Evolutionary conservation across 2,797 vertebrate genomes (phyloP), one percentile per base, ranked within the genome.

Genomic region (Melanotaenia maccullochi): DNA sequence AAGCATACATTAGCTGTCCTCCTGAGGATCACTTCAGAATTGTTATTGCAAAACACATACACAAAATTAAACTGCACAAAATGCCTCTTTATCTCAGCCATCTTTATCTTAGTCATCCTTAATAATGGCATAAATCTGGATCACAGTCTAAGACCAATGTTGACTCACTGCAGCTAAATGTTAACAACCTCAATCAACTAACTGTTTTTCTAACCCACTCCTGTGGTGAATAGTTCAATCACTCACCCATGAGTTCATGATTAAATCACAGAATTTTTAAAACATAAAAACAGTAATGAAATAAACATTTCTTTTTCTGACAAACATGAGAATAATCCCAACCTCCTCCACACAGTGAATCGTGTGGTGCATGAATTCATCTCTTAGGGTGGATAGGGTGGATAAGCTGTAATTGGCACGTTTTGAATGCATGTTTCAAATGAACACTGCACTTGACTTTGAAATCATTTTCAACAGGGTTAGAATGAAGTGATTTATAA

Each of bases 401-500:
- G 33, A 36, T 40, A 40, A 60, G 36, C 35, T 60, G 36, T 16
- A 25, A 40, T 38, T 24, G 24, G 35, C 36, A 5, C 5, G 2
- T 25, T 60, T 40, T 14, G 4, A 60, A 40, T 40, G 7, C 22
- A 9, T 60, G 22, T 25, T 42, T 42, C 42, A 6, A 42, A 25
- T 60, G 24, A 24, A 7, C 20, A 40, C 5, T 24, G 36, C 38
- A 60, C 36, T 60, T 60, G 22, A 60, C 24, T 12, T 25, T 42
- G 14, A 60, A 18, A 60, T 28, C 13, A 12, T 60, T 24, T 42
- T 40, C 38, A 60, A 42, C 5, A 25, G 58, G 24, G 49, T 52
- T 35, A 25, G 14, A 11, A 40, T 40, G 40, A 36, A 22, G 6
- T 81, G 28, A 60, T 60, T 60, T 6, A 52, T 16, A 65, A 38